Percentiles rank a stretch among this genome's conserved stretches.
These are phyloP conservation scores for Scaeva pyrastri DNA, from an alignment of 2,888 invertebrate genomes.

Conservation along the genomic window DNA sequence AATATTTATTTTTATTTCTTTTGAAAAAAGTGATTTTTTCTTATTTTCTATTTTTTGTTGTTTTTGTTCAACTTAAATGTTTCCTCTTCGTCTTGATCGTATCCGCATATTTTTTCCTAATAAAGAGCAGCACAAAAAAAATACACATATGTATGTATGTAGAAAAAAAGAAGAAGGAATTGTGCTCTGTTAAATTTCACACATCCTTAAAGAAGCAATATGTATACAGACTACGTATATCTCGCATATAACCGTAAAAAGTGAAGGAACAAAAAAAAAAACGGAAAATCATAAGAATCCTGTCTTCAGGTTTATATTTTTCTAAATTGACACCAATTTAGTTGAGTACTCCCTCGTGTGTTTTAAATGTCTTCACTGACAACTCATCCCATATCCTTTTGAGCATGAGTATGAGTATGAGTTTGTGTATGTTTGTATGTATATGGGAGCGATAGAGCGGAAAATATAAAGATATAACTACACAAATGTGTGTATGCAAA, in stretches of 20 bases:
- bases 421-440: too few species aligned
- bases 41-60: background rate
- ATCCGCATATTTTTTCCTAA: background rate
- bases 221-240: background rate
- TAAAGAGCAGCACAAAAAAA: background rate
- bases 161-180: background rate
- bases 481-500: background rate
- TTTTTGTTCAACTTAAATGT: background rate
- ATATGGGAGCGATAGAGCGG: conserved; percentile 13
- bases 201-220: conserved; percentile 30
- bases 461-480: background rate
- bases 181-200: conserved; percentile 21
- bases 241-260: background rate
- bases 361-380: conserved; percentile 66
- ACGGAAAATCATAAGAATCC: conserved; percentile 2
- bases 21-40: conserved; percentile 3
- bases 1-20: conserved; percentile 16
- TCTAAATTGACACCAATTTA: conserved; percentile 75
- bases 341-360: conserved; percentile 73
- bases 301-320: conserved; percentile 57
- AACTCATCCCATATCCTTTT: conserved; percentile 35
- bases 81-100: background rate
- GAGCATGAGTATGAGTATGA: background rate
- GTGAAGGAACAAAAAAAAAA: too few species aligned
- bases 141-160: too few species aligned